Evolutionary conservation across 2,888 invertebrate genomes (phyloP).

Genomic region (Hypolimnas misippus): DNA sequence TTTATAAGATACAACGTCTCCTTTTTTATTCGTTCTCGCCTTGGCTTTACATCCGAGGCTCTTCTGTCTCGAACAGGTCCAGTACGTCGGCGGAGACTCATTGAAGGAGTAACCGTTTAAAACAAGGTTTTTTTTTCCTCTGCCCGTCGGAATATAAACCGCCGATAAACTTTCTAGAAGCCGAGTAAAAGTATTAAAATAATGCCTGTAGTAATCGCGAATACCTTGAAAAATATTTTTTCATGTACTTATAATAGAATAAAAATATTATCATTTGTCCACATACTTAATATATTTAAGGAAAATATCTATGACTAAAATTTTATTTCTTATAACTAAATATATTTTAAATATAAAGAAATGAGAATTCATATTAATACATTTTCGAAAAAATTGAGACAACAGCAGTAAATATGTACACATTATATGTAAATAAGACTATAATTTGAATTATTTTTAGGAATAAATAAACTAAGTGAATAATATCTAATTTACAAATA

Average conservation of each 20-base stretch:
- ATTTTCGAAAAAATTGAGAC: too few species aligned
- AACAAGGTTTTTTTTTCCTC: slow-evolving; percentile 62
- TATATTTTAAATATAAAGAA: too few species aligned
- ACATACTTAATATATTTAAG: not conserved
- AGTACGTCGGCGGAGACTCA: slow-evolving; percentile 53
- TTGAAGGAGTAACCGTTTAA: slow-evolving; percentile 64
- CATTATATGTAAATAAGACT: too few species aligned
- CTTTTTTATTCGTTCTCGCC: slow-evolving; percentile 64
- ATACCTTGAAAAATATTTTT: not conserved
- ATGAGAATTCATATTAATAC: too few species aligned
- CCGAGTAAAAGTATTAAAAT: slow-evolving; percentile 2
- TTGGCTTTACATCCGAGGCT: slow-evolving; percentile 53
- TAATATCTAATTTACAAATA: too few species aligned
- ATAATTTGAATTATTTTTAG: too few species aligned
- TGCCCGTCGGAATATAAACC: slow-evolving; percentile 65
- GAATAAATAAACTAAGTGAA: too few species aligned
- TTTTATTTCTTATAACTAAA: not conserved
- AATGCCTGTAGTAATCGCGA: not conserved
- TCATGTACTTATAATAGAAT: not conserved
- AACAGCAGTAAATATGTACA: too few species aligned
- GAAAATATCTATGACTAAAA: not conserved
- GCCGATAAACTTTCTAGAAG: slow-evolving; percentile 58
- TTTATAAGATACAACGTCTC: slow-evolving; percentile 57
- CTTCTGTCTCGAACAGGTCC: slow-evolving; percentile 62
- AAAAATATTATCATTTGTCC: not conserved